Evolutionary conservation across 2,888 invertebrate species (phyloP).

Genomic region (Julus scandinavius): DNA sequence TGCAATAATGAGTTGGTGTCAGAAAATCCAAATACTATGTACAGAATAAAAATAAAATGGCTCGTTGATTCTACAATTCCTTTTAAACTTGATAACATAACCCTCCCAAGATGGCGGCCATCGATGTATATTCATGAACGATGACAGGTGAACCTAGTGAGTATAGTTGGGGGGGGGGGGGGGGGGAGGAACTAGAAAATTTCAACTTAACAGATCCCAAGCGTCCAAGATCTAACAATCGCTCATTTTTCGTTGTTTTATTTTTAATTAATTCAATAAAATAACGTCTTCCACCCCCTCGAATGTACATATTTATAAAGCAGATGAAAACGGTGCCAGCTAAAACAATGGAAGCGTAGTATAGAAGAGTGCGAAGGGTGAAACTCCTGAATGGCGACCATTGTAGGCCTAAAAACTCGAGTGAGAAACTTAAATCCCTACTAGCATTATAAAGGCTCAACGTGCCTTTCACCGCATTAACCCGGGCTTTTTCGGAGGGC

Average conservation of each 20-base stretch:
- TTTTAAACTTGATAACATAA: not conserved
- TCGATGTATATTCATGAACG: not conserved
- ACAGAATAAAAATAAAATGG: no score
- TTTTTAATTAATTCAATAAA: constrained; percentile 9
- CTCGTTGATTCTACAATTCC: no score
- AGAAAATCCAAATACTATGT: no score
- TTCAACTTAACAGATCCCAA: not conserved
- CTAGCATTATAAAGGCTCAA: constrained; percentile 31
- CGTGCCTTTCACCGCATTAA: constrained; percentile 36
- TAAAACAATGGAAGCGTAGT: constrained; percentile 34
- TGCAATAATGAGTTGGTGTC: no score
- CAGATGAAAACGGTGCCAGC: not conserved
- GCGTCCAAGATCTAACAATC: constrained; percentile 40
- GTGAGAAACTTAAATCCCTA: constrained; percentile 20
- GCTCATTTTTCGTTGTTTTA: not conserved
- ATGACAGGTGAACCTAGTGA: not conserved
- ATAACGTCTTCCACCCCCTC: not conserved
- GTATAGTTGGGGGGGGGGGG: not conserved
- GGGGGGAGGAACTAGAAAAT: not conserved
- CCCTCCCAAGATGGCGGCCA: not conserved
- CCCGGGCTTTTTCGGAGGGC: constrained; percentile 39
- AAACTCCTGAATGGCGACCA: constrained; percentile 32
- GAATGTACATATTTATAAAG: constrained; percentile 37
- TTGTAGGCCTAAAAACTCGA: constrained; percentile 39
- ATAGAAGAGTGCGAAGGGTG: not conserved